These are phyloP conservation scores for Cardiocondyla obscurior DNA, from an alignment of 1,140 invertebrate species.

Conservation along the genomic window DNA sequence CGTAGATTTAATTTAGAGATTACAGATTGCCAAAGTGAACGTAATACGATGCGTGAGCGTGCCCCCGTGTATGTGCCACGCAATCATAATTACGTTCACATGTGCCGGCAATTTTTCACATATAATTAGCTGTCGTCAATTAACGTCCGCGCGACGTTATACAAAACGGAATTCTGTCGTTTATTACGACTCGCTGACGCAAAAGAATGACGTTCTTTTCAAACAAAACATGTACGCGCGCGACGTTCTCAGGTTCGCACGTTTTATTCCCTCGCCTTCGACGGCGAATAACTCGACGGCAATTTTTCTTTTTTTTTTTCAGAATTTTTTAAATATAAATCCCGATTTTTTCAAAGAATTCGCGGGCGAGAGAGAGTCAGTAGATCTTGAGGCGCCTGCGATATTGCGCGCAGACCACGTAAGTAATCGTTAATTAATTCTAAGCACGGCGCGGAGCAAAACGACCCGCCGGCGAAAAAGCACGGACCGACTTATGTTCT, in stretches of 20 bases:
- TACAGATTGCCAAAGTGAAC: conserved; percentile 29
- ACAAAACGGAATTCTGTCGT: conserved; percentile 50
- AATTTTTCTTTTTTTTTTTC: not conserved
- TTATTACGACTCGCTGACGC: not conserved
- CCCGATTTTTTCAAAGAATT: not conserved
- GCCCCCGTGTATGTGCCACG: not conserved
- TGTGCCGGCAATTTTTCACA: conserved; percentile 63
- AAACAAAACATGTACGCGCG: not conserved
- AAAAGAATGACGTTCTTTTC: not conserved
- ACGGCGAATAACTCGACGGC: not conserved
- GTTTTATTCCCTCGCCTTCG: not conserved
- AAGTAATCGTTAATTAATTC: conserved; percentile 55
- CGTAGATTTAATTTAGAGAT: conserved; percentile 59
- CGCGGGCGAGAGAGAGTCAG: not conserved
- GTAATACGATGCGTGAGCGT: conserved; percentile 45
- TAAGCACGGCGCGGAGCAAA: not conserved
- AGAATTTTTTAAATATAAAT: not conserved
- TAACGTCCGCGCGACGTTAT: conserved; percentile 43
- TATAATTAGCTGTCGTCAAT: conserved; percentile 65
- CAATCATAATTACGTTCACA: not conserved
- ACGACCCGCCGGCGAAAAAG: conserved; percentile 15
- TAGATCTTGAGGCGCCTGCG: conserved; percentile 1
- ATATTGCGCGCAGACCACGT: not conserved
- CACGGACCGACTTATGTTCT: conserved; percentile 13
- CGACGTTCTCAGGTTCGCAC: not conserved